Percentiles rank a stretch among this genome's conserved stretches.
phyloP scores from a whole-genome alignment of 2,888 invertebrate species.

The Andrena bicolor region DNA sequence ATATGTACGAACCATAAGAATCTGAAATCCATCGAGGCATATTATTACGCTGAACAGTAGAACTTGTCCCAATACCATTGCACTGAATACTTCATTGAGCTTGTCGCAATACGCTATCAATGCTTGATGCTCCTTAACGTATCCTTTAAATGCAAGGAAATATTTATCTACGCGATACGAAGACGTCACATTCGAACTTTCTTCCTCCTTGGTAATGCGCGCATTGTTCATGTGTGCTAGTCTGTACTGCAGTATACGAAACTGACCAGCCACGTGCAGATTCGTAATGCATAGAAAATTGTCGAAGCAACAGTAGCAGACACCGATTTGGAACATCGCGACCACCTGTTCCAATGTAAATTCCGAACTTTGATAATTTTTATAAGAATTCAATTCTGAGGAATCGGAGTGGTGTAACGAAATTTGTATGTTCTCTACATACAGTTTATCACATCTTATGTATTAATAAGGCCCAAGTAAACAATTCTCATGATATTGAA shows the following conservation, averaged over 20 bases:
- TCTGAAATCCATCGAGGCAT: neutral
- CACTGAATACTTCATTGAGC: neutral
- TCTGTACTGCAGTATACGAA: slow-evolving; percentile 23
- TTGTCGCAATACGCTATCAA: neutral
- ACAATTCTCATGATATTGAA: too few species aligned
- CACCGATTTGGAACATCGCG: neutral
- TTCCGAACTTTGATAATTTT: too few species aligned
- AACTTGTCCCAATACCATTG: neutral
- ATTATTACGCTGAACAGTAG: neutral
- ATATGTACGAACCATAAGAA: neutral
- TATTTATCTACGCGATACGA: neutral
- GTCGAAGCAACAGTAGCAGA: slow-evolving; percentile 7
- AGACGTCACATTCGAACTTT: neutral
- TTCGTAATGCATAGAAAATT: neutral
- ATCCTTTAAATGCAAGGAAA: neutral
- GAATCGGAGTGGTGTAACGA: too few species aligned
- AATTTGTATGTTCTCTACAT: too few species aligned
- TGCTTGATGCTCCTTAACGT: neutral
- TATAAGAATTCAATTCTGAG: too few species aligned
- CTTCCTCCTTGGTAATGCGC: neutral
- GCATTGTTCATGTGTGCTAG: neutral
- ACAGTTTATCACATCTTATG: too few species aligned
- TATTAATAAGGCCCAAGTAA: too few species aligned
- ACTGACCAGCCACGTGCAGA: slow-evolving; percentile 9
- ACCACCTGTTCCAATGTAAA: neutral